phyloP scores from a whole-genome alignment of 1,140 invertebrate genomes.

The Lanistes nyassanus region DNA sequence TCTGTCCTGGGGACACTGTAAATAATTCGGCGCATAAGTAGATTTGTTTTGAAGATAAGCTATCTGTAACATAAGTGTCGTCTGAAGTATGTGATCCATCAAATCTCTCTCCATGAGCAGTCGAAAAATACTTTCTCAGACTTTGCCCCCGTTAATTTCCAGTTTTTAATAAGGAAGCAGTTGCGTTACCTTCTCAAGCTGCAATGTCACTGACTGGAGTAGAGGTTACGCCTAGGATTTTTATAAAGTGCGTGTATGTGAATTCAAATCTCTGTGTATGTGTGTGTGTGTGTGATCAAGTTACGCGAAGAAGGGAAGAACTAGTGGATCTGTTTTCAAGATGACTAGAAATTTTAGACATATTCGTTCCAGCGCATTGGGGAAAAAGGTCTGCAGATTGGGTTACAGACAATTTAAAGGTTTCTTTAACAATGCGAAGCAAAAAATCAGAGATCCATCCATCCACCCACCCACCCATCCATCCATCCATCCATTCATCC shows the following conservation, averaged over 20 bases:
- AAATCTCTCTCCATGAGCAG: not conserved
- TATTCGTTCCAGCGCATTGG: not conserved
- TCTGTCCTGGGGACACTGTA: too few relatives aligned
- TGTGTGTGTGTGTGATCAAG: not conserved
- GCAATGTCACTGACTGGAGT: not conserved
- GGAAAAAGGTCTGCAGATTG: not conserved
- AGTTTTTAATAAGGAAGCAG: too few relatives aligned
- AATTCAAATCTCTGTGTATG: not conserved
- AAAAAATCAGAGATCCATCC: too few relatives aligned
- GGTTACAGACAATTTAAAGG: not conserved
- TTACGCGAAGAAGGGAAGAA: too few relatives aligned
- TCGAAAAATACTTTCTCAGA: too few relatives aligned
- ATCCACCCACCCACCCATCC: too few relatives aligned
- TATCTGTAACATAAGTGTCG: too few relatives aligned
- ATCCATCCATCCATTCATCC: too few relatives aligned
- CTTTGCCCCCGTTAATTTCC: too few relatives aligned
- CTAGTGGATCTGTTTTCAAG: not conserved
- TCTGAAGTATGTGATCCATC: conserved; percentile 18
- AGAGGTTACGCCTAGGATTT: not conserved
- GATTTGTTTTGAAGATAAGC: too few relatives aligned
- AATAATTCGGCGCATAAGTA: too few relatives aligned
- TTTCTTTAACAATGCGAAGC: not conserved
- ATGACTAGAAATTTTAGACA: not conserved
- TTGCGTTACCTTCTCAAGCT: too few relatives aligned
- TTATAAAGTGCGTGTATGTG: not conserved